Base-by-base conservation (phyloP, 1,140 invertebrate species). In the Lerema accius region DNA sequence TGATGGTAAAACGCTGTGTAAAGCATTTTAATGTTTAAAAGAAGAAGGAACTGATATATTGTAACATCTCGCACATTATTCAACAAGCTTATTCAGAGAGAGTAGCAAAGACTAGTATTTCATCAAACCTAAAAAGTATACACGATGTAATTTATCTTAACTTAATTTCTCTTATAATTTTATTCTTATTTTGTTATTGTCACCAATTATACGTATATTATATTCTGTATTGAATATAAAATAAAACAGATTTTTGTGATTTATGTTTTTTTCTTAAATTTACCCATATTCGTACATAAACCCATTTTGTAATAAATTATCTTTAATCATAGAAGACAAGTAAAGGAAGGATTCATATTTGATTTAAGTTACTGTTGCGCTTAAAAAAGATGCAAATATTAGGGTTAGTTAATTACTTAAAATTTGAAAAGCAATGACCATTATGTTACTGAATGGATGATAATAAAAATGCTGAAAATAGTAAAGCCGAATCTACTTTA, bases 41-140 rank as follows among this genome's bases (percentile, higher is more conserved):
- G 11, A 48, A 26, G 23, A 45, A n/a, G n/a, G n/a, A n/a, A n/a
- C n/a, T 19, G 10, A 7, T 45, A 15, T 26, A 48, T 26, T 14
- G 15, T 46, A 13, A 19, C n/a, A 35, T 37, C 7, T 9, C 40
- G 19, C n/a, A 11, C 15, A n/a, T 32, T 15, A 35, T 11, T 17
- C 49, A 26, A 0, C 19, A 40, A 40, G 23, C 17, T 14, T 15
- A 39, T 19, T 11, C 65, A 72, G 79, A 82, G 79, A 82, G 79
- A 82, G 69, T 73, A 74, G 71, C 66, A 82, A 82, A 82, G 79
- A 82, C 79, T 81, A 65, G 53, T 43, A 61, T 55, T 28, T 1
- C n/a, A 43, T 32, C 13, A 13, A 37, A 39, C 26, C 35, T 62
- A 23, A 50, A 53, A 35, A 46, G n/a, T 45, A 23, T 15, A 53